These are phyloP conservation scores for Cryptus viduatorius DNA, from an alignment of 2,888 invertebrate genomes.

Conservation along the genomic window DNA sequence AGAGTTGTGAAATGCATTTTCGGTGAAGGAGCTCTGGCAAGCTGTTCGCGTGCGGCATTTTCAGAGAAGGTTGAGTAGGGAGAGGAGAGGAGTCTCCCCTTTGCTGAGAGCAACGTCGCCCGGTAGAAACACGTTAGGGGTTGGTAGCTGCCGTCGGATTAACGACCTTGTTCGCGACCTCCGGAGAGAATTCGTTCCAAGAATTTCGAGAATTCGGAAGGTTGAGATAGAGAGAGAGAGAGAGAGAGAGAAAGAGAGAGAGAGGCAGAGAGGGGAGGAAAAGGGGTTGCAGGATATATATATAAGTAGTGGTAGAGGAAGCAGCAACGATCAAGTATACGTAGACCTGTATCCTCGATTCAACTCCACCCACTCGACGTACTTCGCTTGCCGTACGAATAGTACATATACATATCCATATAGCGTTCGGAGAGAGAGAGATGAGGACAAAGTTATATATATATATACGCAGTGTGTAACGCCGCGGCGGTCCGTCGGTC, in stretches of 20 bases:
- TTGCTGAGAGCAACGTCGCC: constrained; percentile 32
- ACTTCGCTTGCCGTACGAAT: background rate
- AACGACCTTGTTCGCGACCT: constrained; percentile 67
- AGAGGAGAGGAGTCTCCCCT: background rate
- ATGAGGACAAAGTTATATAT: background rate
- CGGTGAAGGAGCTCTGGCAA: background rate
- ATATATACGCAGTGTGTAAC: constrained; percentile 30
- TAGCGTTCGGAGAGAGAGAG: background rate
- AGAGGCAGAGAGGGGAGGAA: constrained; percentile 2
- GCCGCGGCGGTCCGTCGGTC: constrained; percentile 38
- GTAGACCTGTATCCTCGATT: constrained; percentile 5
- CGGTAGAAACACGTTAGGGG: constrained; percentile 60
- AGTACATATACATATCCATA: constrained; percentile 30
- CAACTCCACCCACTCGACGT: constrained; percentile 42
- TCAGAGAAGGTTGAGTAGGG: background rate
- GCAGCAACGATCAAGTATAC: background rate
- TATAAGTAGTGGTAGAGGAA: background rate
- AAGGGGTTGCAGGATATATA: background rate
- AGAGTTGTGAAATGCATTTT: constrained; percentile 33
- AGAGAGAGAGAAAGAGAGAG: background rate
- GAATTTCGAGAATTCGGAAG: constrained; percentile 59
- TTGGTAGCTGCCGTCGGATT: constrained; percentile 58
- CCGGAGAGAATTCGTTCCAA: constrained; percentile 62
- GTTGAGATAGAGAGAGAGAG: background rate
- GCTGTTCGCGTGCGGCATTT: constrained; percentile 30